Percentiles rank a stretch among this genome's conserved stretches.
phyloP scores from a whole-genome alignment of 2,113 vertebrate genomes.

The Mugil cephalus region DNA sequence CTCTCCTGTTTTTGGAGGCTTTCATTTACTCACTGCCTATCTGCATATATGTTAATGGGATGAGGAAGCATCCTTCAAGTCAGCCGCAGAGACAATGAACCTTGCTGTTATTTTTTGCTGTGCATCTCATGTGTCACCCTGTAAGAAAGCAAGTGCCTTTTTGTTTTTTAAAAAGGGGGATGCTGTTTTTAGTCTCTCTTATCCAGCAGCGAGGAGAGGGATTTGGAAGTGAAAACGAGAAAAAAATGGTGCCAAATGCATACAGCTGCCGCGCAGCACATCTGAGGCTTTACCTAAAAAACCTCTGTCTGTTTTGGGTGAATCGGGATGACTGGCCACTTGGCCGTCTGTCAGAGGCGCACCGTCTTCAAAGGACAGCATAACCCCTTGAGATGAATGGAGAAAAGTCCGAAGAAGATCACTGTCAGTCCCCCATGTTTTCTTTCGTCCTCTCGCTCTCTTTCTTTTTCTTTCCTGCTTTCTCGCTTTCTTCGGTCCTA shows the following conservation, averaged over 20 bases:
- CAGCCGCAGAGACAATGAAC: constrained; percentile 60
- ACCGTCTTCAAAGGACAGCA: constrained; percentile 71
- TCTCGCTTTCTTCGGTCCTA: constrained; percentile 1
- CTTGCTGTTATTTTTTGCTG: constrained; percentile 36
- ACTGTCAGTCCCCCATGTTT: constrained; percentile 31
- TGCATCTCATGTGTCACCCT: constrained; percentile 49
- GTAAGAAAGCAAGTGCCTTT: constrained; percentile 50
- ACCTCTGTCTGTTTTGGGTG: constrained; percentile 63
- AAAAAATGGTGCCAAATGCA: constrained; percentile 60
- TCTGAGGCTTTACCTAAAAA: constrained; percentile 74
- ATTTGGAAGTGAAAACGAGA: constrained; percentile 42
- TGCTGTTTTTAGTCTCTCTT: constrained; percentile 21
- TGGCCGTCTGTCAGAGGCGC: constrained; percentile 65
- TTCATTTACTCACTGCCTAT: constrained; percentile 71
- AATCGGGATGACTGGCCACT: constrained; percentile 67
- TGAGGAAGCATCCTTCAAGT: constrained; percentile 70
- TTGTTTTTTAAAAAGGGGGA: constrained; percentile 50
- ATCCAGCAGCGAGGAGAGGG: constrained; percentile 22
- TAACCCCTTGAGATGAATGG: constrained; percentile 64
- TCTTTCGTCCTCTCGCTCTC: constrained; percentile 15
- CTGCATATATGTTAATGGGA: constrained; percentile 77
- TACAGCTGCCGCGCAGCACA: constrained; percentile 69
- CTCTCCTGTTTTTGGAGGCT: constrained; percentile 69
- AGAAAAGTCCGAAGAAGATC: constrained; percentile 70
- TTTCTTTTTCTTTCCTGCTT: constrained; percentile 14